phyloP scores from a whole-genome alignment of 2,888 invertebrate species.

The Buathra laborator region DNA sequence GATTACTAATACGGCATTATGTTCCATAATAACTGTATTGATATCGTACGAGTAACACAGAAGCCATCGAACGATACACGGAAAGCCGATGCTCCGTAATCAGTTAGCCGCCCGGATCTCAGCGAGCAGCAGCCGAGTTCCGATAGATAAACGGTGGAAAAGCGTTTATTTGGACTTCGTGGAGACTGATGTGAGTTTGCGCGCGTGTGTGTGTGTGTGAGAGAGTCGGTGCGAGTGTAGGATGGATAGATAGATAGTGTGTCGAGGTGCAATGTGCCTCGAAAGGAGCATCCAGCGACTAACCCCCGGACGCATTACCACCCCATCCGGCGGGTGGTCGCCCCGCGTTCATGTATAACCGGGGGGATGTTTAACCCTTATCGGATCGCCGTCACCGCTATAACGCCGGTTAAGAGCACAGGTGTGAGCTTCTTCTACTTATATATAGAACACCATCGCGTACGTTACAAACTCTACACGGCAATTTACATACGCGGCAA shows the following conservation, averaged over 20 bases:
- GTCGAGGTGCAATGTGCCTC: slow-evolving; percentile 72
- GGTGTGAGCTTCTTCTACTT: slow-evolving; percentile 74
- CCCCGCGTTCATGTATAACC: slow-evolving; percentile 55
- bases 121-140: slow-evolving; percentile 10
- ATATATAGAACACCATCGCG: slow-evolving; percentile 38
- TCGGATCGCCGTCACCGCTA: slow-evolving; percentile 75
- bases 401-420: slow-evolving; percentile 74
- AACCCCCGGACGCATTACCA: slow-evolving; percentile 76
- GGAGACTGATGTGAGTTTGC: slow-evolving; percentile 20
- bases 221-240: too few species aligned
- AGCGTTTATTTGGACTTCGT: slow-evolving; percentile 32
- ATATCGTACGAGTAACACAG: too few species aligned
- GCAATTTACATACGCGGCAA: not conserved
- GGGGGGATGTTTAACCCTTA: slow-evolving; percentile 79
- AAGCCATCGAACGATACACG: not conserved
- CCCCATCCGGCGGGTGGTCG: slow-evolving; percentile 75
- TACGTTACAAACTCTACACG: not conserved
- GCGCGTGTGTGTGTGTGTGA: not conserved
- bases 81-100: slow-evolving; percentile 6
- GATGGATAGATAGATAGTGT: slow-evolving; percentile 24
- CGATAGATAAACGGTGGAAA: slow-evolving; percentile 12
- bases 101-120: not conserved
- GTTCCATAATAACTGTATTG: too few species aligned
- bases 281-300: slow-evolving; percentile 80
- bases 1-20: too few species aligned